Conservation (phyloP, 1,140 invertebrate species). For the Pseudomyrmex concolor region DNA sequence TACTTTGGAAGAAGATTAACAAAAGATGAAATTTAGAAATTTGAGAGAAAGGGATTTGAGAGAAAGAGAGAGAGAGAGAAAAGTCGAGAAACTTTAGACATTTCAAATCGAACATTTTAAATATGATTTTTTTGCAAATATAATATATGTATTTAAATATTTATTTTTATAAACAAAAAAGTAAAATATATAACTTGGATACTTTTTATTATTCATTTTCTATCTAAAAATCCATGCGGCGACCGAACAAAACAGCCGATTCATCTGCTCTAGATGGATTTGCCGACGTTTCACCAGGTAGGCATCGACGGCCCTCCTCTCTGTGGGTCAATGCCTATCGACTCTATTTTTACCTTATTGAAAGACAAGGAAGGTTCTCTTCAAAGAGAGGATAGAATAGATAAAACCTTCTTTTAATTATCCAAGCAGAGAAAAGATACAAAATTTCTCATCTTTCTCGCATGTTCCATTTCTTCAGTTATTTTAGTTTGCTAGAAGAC, state of each 20-base stretch:
- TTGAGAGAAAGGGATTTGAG: too few relatives aligned
- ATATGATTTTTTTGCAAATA: not conserved
- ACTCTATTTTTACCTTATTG: constrained; percentile 51
- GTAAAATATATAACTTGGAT: not conserved
- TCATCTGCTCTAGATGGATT: constrained; percentile 13
- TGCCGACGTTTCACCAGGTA: constrained; percentile 32
- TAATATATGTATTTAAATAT: not conserved
- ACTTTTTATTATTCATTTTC: not conserved
- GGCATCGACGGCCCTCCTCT: constrained; percentile 17
- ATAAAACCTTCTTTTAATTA: not conserved
- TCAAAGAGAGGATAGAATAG: constrained; percentile 6
- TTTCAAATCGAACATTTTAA: not conserved
- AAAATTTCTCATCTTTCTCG: not conserved
- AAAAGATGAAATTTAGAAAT: too few relatives aligned
- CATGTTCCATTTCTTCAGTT: not conserved
- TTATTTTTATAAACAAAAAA: not conserved
- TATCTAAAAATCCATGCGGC: not conserved
- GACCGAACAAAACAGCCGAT: not conserved
- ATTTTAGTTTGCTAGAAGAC: not conserved
- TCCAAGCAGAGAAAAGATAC: not conserved
- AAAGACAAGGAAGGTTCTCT: constrained; percentile 22
- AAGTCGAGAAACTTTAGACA: not conserved
- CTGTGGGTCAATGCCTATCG: constrained; percentile 55
- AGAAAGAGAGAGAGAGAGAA: too few relatives aligned
- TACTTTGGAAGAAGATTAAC: too few relatives aligned